Conservation (phyloP, 2,113 vertebrate species). For the Odontophorus gujanensis region DNA sequence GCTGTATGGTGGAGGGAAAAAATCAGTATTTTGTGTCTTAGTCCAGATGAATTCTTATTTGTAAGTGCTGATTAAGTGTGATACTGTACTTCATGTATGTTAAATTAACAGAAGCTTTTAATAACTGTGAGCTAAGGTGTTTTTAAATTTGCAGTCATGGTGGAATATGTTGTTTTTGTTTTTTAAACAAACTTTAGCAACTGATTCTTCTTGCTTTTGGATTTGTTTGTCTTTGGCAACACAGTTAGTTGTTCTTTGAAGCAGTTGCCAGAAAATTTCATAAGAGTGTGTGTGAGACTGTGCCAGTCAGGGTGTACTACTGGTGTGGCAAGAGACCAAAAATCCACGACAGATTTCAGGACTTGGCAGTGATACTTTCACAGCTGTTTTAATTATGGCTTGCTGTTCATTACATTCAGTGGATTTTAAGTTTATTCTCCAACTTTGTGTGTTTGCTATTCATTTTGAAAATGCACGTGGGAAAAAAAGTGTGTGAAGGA, state of each 20-base stretch:
- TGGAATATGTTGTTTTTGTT: neutral
- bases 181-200: neutral
- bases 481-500: slow-evolving; percentile 1
- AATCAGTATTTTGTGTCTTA: neutral
- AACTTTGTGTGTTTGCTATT: neutral
- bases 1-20: neutral
- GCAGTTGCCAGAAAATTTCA: neutral
- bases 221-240: slow-evolving; percentile 1
- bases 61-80: neutral
- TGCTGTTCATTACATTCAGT: neutral
- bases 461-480: neutral
- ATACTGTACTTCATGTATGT: neutral
- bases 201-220: neutral
- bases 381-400: neutral
- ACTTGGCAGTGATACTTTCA: neutral
- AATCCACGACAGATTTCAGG: neutral
- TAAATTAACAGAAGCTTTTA: neutral
- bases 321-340: slow-evolving; percentile 1
- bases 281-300: neutral
- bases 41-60: neutral
- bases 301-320: neutral
- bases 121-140: neutral
- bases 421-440: neutral
- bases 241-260: neutral
- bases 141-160: neutral